Base-by-base conservation (phyloP, 2,888 invertebrate genomes). In the Sinhomidia bicolor region DNA sequence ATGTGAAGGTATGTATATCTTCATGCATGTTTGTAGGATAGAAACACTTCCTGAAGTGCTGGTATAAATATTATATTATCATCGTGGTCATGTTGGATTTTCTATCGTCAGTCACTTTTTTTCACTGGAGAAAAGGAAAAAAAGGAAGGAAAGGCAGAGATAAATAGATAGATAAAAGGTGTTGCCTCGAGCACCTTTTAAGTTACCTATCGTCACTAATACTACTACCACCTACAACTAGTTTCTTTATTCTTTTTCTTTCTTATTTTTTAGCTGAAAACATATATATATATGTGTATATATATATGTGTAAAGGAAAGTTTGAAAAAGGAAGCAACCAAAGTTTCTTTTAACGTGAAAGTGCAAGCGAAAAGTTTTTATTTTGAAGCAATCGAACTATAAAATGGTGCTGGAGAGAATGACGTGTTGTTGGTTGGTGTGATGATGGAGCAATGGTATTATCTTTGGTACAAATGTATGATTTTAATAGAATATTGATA, bases 151-250 rank as follows among this genome's bases (percentile, higher is more conserved):
- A 17, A 41, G 41, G 1, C 20, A 44, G 71, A 68, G 26, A 41
- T 23, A 74, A 4, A 74, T 74, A 57, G 57, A 60, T 60, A 60
- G 80, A 62, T 80, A 80, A 80, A 80, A 80, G 80, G 80, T 60
- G 62, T 62, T 80, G 80, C 80, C 80, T 80, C 23, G 29, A 80
- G 80, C 80, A 80, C 62, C 80, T 80, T 80, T 80, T 44, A 51
- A 74, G 74, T 51, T 74, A 29, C 74, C 74, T 51, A 74, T 36
- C 74, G 51, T 23, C 47, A 74, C 20, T 23, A 74, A 23, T 44
- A 74, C 47, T 26, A 47, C 32, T 26, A 74, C 47, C 74, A 44
- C 26, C 47, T 9, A 47, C 44, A 74, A 47, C 20, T 12, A 74
- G 44, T 14, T 23, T 17, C n/a, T n/a, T n/a, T n/a, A n/a, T 4